Evolutionary conservation across 2,113 vertebrate species (phyloP), one percentile per base, ranked within the genome.

Genomic region (Geothlypis trichas): DNA sequence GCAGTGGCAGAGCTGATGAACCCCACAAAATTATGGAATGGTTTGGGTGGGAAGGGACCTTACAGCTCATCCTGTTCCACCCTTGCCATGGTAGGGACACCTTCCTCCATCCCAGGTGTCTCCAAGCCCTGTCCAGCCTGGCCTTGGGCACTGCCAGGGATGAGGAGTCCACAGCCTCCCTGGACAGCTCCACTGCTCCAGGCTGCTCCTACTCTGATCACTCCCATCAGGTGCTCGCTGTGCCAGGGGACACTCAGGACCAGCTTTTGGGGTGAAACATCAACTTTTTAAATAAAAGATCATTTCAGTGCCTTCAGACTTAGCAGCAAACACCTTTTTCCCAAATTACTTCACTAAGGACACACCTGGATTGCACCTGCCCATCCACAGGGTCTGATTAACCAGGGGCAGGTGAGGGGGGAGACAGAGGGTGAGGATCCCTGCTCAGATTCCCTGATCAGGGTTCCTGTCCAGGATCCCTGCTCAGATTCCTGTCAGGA

Each of bases 181-280:
- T 33, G 55, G 35, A 9, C 57, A 71, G 0, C 35, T 61, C 46
- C 20, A 1, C 26, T 24, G 26, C 37, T 47, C 17, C 5, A 3
- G n/a, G 13, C 7, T 52, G 47, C 31, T 49, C 75, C 46, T 63
- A 1, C 54, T 69, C 27, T 4, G 24, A 58, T 7, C 66, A 42
- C 22, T 23, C 42, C 33, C 47, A 51, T 10, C 51, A 4, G 0
- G 0, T 3, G 10, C 30, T 88, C 35, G 22, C n/a, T 0, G 3
- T 52, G 28, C 66, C 0, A 49, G 42, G 37, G 31, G 5, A 12
- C 61, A 20, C 5, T 14, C 13, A 5, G 37, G 0, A 5, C 8
- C 52, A 44, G 21, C 7, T 66, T 62, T 52, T 20, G 17, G n/a
- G 31, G 27, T 37, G n/a, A 84, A 89, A 74, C 3, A 1, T 1